Evolutionary conservation across 53 echinoderm and acorn worm genomes (phyloP).

Genomic region (Pentamera pediparva): DNA sequence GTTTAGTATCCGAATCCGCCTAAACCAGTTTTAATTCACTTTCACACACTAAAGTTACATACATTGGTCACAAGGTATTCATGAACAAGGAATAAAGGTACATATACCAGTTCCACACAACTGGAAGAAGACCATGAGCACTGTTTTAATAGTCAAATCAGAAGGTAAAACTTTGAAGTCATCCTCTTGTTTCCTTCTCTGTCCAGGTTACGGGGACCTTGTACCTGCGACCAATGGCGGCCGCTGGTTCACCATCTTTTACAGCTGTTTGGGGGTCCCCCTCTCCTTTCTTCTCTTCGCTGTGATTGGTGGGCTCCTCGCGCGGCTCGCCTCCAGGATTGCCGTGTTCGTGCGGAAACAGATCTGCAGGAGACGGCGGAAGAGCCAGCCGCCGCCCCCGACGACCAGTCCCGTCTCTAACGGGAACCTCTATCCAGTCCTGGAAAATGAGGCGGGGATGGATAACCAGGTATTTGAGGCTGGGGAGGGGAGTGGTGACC

Average conservation of each 20-base stretch:
- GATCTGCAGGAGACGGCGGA: neutral
- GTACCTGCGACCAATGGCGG: constrained; percentile 56
- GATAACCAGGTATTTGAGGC: neutral
- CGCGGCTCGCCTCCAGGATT: constrained; percentile 35
- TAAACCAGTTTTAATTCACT: too few species aligned
- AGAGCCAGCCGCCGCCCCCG: neutral
- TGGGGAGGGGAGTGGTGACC: neutral
- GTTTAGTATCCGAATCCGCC: too few species aligned
- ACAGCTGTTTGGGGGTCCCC: constrained; percentile 65
- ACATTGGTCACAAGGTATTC: too few species aligned
- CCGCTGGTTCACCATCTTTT: constrained; percentile 51
- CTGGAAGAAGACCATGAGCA: too few species aligned
- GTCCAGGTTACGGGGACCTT: constrained; percentile 74
- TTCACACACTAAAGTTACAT: too few species aligned
- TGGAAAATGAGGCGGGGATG: neutral
- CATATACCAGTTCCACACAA: too few species aligned
- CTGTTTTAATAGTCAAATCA: too few species aligned
- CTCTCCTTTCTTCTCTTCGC: constrained; percentile 68
- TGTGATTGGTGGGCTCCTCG: constrained; percentile 70
- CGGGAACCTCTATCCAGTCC: neutral
- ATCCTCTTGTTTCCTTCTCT: neutral
- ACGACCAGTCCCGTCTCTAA: neutral
- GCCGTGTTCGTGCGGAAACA: constrained; percentile 1
- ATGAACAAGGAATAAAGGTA: too few species aligned
- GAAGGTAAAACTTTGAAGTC: too few species aligned